Evolutionary conservation across 2,113 vertebrate species (phyloP), one percentile per base, ranked within the genome.

Genomic region (Zosterops lateralis): DNA sequence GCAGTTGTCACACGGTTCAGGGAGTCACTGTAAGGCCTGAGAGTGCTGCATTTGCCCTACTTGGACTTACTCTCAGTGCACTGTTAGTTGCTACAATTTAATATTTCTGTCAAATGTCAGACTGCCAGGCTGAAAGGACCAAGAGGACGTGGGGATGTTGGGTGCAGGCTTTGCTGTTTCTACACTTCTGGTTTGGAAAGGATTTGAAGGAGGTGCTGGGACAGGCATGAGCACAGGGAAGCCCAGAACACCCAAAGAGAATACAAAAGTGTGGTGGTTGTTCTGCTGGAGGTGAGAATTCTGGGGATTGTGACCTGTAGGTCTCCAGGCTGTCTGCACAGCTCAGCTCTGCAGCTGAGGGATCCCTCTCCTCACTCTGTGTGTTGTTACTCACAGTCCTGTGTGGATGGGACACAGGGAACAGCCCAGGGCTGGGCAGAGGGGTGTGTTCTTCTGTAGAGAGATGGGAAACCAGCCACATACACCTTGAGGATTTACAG

Each of bases 241-340:
- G 25, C 36, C 54, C 16, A 9, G 14, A 77, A 29, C 28, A 51
- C 20, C 4, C 25, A 34, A 47, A 53, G 25, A 54, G 14, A 32
- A 29, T 6, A 45, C 1, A 29, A 12, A 66, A 38, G 13, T 0
- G 0, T 12, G 18, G 34, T 26, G 15, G 17, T 16, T 61, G 62
- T 22, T 56, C 50, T 91, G 45, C 29, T 65, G 21, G 29, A 38
- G 12, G 11, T 60, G n/a, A 42, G 31, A 24, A 50, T 47, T 65
- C 45, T 34, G 54, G 29, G 22, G 7, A 45, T n/a, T n/a, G n/a
- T n/a, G n/a, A n/a, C 9, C 53, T 34, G 8, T 11, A 54, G 65
- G 14, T 44, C 11, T 44, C 17, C 18, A 78, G 45, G 4, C 22
- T 14, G 26, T 29, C 50, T 56, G 84, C 36, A 66, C 16, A 66